phyloP scores from a whole-genome alignment of 2,888 invertebrate species.

The Ophioninae sp. region DNA sequence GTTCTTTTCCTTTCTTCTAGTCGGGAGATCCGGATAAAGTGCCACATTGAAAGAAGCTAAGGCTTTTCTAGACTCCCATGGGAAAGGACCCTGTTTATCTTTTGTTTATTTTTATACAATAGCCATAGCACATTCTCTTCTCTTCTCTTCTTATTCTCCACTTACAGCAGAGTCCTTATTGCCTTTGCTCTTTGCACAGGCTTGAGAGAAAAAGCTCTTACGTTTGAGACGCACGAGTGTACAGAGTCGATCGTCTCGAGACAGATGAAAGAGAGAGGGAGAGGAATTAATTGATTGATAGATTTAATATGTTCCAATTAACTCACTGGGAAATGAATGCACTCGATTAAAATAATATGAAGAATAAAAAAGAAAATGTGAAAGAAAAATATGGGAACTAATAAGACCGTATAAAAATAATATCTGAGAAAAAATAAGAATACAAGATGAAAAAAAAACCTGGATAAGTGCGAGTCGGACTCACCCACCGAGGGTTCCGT shows the following conservation, averaged over 20 bases:
- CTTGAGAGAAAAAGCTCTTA: too few relatives aligned
- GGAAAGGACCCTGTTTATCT: slow-evolving; percentile 3
- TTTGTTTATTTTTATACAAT: slow-evolving; percentile 37
- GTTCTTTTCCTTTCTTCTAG: neutral
- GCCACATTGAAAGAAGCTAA: neutral
- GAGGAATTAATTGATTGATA: neutral
- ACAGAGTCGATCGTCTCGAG: neutral
- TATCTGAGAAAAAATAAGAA: too few relatives aligned
- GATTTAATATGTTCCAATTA: too few relatives aligned
- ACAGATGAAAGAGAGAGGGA: slow-evolving; percentile 32
- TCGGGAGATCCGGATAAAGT: neutral
- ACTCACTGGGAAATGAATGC: too few relatives aligned
- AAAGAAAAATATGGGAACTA: too few relatives aligned
- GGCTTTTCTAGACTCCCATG: neutral
- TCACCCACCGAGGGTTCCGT: too few relatives aligned
- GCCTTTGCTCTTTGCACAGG: slow-evolving; percentile 40
- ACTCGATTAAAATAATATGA: too few relatives aligned
- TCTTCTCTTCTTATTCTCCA: slow-evolving; percentile 2
- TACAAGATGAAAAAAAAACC: too few relatives aligned
- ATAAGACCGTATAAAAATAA: too few relatives aligned
- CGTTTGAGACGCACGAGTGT: too few relatives aligned
- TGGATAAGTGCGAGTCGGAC: too few relatives aligned
- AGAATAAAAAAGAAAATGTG: too few relatives aligned
- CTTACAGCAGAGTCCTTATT: slow-evolving; percentile 26
- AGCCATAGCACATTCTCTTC: neutral